Percentiles rank a stretch among this genome's conserved stretches.
phyloP scores from a whole-genome alignment of 2,888 invertebrate species.

The Rhingia campestris region DNA sequence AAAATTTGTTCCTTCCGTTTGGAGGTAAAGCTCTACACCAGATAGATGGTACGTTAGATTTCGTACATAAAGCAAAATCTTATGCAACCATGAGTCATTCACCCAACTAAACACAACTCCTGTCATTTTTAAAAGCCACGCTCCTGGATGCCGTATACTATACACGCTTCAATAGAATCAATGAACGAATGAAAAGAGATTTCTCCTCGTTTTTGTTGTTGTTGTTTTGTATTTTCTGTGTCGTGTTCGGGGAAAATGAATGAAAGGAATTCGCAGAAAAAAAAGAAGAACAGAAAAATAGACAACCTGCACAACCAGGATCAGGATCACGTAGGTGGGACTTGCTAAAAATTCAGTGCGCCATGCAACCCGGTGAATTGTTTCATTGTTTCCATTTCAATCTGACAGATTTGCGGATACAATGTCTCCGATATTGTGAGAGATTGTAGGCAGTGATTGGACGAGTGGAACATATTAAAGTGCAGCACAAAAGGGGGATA shows the following conservation, averaged over 20 bases:
- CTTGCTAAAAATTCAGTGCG: slow-evolving; percentile 27
- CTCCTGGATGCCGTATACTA: slow-evolving; percentile 7
- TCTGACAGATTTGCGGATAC: slow-evolving; percentile 59
- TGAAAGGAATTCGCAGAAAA: slow-evolving; percentile 31
- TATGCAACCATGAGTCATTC: slow-evolving; percentile 51
- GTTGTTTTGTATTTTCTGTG: slow-evolving; percentile 29
- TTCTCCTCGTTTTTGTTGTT: slow-evolving; percentile 20
- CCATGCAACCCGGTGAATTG: slow-evolving; percentile 27
- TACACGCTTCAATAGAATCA: slow-evolving; percentile 52
- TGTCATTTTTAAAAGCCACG: slow-evolving; percentile 34
- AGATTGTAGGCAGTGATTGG: slow-evolving; percentile 55
- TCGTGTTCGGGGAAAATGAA: slow-evolving; percentile 30
- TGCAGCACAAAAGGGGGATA: slow-evolving; percentile 22
- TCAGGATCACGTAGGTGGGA: slow-evolving; percentile 46
- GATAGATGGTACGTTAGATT: slow-evolving; percentile 1
- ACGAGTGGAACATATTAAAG: slow-evolving; percentile 34
- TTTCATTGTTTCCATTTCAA: slow-evolving; percentile 60
- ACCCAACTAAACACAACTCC: slow-evolving; percentile 58
- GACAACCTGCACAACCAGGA: slow-evolving; percentile 41
- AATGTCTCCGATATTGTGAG: slow-evolving; percentile 38
- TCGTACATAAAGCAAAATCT: slow-evolving; percentile 39
- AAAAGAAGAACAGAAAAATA: no score
- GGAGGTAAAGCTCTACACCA: background rate
- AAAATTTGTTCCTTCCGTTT: slow-evolving; percentile 15
- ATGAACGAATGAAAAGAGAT: slow-evolving; percentile 42